phyloP scores from a whole-genome alignment of 2,797 vertebrate genomes.

The Denticeps clupeoides region DNA sequence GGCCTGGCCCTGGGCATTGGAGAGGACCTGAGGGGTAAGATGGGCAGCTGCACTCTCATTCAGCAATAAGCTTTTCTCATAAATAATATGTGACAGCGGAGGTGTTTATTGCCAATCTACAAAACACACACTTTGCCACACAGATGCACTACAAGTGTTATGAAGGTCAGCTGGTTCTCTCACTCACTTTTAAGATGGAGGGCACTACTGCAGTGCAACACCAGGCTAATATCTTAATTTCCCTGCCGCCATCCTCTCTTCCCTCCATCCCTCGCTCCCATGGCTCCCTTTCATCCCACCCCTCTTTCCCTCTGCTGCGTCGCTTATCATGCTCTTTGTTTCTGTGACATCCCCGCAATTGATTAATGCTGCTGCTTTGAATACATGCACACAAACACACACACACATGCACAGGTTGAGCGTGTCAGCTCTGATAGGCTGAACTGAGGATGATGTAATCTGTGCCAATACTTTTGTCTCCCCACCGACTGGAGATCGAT shows the following conservation, averaged over 20 bases:
- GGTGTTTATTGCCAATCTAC: no score
- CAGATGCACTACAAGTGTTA: no score
- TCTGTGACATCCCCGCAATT: no score
- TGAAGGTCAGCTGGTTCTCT: no score
- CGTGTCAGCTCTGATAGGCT: constrained; percentile 44
- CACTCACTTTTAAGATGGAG: no score
- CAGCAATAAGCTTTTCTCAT: no score
- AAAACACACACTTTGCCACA: constrained; percentile 32
- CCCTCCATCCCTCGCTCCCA: constrained; percentile 35
- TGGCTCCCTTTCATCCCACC: constrained; percentile 23
- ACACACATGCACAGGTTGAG: constrained; percentile 29
- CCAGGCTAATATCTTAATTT: no score
- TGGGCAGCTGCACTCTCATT: no score
- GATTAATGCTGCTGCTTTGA: no score
- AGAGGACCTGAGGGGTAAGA: constrained; percentile 79
- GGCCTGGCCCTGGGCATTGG: constrained; percentile 84
- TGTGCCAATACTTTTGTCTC: constrained; percentile 73
- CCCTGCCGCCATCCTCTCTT: no score
- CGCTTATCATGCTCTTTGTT: constrained; percentile 13
- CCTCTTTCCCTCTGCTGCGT: constrained; percentile 1
- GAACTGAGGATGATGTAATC: constrained; percentile 69
- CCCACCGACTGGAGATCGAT: constrained; percentile 34
- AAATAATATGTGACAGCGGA: no score
- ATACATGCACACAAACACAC: constrained; percentile 27
- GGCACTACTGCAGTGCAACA: no score